Percentiles rank a stretch among this genome's conserved stretches.
phyloP scores from a whole-genome alignment of 1,140 invertebrate genomes.

The Phthorimaea operculella region DNA sequence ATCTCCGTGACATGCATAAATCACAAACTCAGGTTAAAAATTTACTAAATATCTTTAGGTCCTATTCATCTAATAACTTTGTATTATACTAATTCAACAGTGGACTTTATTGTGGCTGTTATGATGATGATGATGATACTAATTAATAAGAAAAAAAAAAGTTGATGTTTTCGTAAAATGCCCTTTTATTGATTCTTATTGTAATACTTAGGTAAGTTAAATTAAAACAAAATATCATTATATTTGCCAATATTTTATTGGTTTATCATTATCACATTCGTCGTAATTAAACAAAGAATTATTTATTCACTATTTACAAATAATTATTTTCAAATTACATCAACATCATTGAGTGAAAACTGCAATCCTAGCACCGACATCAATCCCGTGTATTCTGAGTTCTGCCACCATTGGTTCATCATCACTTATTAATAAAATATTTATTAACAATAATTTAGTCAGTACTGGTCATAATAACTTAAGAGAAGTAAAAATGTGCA shows the following conservation, averaged over 20 bases:
- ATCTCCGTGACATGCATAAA: too few relatives aligned
- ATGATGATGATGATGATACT: too few relatives aligned
- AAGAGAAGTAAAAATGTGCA: constrained; percentile 28
- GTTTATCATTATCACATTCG: constrained; percentile 10
- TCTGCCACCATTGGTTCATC: constrained; percentile 40
- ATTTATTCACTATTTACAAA: constrained; percentile 48
- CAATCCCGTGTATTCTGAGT: constrained; percentile 28
- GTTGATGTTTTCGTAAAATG: too few relatives aligned
- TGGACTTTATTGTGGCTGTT: too few relatives aligned
- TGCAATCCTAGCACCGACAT: constrained; percentile 23
- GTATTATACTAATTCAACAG: too few relatives aligned
- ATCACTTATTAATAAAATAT: constrained; percentile 31
- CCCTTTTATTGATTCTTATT: too few relatives aligned
- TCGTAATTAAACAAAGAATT: constrained; percentile 15
- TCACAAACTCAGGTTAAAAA: too few relatives aligned
- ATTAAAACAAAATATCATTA: background rate
- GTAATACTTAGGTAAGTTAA: too few relatives aligned
- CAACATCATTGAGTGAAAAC: constrained; percentile 32
- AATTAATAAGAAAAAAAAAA: too few relatives aligned
- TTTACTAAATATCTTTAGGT: too few relatives aligned
- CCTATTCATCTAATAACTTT: too few relatives aligned
- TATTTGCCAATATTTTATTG: constrained; percentile 1
- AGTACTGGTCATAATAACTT: constrained; percentile 44
- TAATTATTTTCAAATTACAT: constrained; percentile 20
- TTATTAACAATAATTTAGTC: constrained; percentile 45